phyloP scores from a whole-genome alignment of 2,113 vertebrate species.

The Zeus faber region DNA sequence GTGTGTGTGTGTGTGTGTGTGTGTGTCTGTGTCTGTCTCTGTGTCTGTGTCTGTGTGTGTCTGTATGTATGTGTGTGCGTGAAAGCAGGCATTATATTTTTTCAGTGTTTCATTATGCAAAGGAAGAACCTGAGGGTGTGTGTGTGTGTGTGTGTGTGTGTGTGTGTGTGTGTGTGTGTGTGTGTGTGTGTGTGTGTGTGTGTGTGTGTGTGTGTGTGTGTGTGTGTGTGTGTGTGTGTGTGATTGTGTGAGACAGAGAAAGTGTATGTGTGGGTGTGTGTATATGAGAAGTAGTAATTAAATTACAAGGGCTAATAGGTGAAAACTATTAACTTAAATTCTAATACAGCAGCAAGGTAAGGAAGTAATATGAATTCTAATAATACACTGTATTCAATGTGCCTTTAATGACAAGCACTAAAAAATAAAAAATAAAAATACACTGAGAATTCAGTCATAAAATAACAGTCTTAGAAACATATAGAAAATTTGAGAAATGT shows the following conservation, averaged over 20 bases:
- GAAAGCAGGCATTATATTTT: conserved; percentile 59
- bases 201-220: neutral
- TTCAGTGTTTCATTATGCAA: conserved; percentile 73
- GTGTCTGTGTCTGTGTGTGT: conserved; percentile 17
- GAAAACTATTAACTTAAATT: too few species aligned
- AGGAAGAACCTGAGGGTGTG: conserved; percentile 83
- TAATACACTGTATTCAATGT: too few species aligned
- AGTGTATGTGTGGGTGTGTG: neutral
- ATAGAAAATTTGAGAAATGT: too few species aligned
- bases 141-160: conserved; percentile 50
- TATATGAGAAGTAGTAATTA: too few species aligned
- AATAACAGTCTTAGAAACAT: too few species aligned
- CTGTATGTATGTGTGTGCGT: conserved; percentile 12
- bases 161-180: conserved; percentile 14
- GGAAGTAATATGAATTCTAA: too few species aligned
- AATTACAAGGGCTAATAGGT: too few species aligned
- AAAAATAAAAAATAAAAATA: too few species aligned
- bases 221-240: neutral
- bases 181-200: neutral
- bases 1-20: conserved; percentile 2
- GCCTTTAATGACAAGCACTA: too few species aligned
- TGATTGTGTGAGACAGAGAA: neutral
- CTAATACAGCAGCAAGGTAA: too few species aligned
- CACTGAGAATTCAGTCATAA: too few species aligned
- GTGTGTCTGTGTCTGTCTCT: conserved; percentile 14